These are phyloP conservation scores for Neoseiulus cucumeris DNA, from an alignment of 1,140 invertebrate genomes.

Conservation along the genomic window DNA sequence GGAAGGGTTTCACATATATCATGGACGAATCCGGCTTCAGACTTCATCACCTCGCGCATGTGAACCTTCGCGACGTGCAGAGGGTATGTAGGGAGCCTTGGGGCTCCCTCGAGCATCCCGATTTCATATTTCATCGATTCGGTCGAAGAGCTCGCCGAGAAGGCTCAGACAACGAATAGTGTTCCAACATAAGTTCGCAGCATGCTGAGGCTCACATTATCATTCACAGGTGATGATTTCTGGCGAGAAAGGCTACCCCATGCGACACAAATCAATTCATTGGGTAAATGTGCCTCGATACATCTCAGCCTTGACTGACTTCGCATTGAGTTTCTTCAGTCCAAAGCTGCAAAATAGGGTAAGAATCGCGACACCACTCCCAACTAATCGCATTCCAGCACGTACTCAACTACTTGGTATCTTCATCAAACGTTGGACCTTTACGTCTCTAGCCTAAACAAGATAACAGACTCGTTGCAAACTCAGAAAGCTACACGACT, in stretches of 20 bases:
- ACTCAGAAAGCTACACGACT: too few species aligned
- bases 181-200: not conserved
- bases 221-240: slow-evolving; percentile 12
- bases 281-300: slow-evolving; percentile 57
- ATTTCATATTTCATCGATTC: too few species aligned
- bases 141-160: too few species aligned
- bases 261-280: slow-evolving; percentile 62
- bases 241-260: slow-evolving; percentile 57
- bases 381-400: too few species aligned
- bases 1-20: slow-evolving; percentile 53
- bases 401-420: too few species aligned
- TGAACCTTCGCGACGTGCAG: slow-evolving; percentile 18
- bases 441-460: too few species aligned
- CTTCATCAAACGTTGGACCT: too few species aligned
- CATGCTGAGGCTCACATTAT: not conserved
- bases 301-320: slow-evolving; percentile 52
- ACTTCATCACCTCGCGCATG: slow-evolving; percentile 48
- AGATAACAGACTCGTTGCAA: too few species aligned
- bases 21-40: slow-evolving; percentile 60
- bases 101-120: too few species aligned
- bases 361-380: slow-evolving; percentile 23
- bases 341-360: slow-evolving; percentile 58
- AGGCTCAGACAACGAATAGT: too few species aligned
- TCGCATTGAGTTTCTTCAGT: slow-evolving; percentile 49
- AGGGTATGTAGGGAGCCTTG: slow-evolving; percentile 10